Evolutionary conservation across 2,797 vertebrate species (phyloP).

Genomic region (Eulemur mongoz): DNA sequence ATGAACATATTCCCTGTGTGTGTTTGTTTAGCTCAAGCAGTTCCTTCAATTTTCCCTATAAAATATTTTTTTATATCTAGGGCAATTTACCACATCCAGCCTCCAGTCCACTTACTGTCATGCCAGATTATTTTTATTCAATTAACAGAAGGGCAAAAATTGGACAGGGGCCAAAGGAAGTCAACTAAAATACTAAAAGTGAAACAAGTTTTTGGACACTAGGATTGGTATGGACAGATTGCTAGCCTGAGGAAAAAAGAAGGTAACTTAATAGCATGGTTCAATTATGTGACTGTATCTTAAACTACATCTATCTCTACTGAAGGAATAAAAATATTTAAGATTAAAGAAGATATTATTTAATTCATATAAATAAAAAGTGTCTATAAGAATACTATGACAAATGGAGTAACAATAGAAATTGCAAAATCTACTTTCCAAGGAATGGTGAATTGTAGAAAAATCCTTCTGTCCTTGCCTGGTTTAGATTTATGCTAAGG

Average conservation of each 20-base stretch:
- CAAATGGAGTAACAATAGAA: background rate
- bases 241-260: background rate
- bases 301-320: background rate
- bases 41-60: background rate
- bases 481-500: background rate
- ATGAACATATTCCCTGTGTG: background rate
- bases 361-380: background rate
- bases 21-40: background rate
- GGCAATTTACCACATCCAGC: background rate
- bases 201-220: background rate
- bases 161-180: background rate
- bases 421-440: background rate
- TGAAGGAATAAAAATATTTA: background rate
- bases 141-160: constrained; percentile 26
- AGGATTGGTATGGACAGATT: background rate
- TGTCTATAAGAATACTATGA: background rate
- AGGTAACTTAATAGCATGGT: background rate
- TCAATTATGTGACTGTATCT: constrained; percentile 9
- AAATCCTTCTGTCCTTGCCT: background rate
- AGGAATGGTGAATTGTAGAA: background rate
- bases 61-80: background rate
- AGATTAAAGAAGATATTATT: background rate
- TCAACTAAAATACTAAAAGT: background rate
- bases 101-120: background rate
- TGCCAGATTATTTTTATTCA: constrained; percentile 39